These are phyloP conservation scores for Zophobas atratus DNA, from an alignment of 1,140 invertebrate genomes.

Conservation along the genomic window DNA sequence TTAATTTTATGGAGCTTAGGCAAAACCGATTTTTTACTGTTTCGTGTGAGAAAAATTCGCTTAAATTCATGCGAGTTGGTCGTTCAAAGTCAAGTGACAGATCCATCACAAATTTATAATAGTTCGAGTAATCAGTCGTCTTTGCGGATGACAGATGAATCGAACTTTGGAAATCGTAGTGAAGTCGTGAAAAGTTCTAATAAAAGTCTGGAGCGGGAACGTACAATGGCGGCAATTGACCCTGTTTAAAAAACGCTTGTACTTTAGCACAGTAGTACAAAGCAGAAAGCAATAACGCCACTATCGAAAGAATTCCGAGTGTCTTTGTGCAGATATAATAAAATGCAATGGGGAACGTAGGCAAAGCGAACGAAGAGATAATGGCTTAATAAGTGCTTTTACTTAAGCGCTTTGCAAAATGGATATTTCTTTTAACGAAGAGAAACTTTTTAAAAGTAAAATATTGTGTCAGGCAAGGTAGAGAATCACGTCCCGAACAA, in stretches of 20 bases:
- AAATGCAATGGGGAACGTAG: neutral
- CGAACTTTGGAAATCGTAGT: neutral
- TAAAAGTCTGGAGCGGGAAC: neutral
- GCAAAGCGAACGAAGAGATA: neutral
- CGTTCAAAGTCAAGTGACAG: neutral
- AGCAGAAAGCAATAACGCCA: neutral
- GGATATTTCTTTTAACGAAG: too few species aligned
- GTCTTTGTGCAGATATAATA: constrained; percentile 2
- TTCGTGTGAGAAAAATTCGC: neutral
- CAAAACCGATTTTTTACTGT: neutral
- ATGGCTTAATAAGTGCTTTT: neutral
- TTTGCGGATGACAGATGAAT: neutral
- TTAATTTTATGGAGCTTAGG: neutral
- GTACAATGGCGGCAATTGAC: neutral
- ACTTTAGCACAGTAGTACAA: neutral
- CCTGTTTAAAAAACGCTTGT: neutral
- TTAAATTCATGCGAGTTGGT: neutral
- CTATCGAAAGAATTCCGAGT: neutral
- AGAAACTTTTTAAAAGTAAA: too few species aligned
- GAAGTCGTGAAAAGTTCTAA: neutral
- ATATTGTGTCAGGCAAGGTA: too few species aligned
- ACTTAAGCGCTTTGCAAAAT: neutral
- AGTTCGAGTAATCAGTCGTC: neutral
- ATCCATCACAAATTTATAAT: neutral
- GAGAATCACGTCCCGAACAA: too few species aligned